These are phyloP conservation scores for Acronicta psi DNA, from an alignment of 2,888 invertebrate genomes.

Conservation along the genomic window DNA sequence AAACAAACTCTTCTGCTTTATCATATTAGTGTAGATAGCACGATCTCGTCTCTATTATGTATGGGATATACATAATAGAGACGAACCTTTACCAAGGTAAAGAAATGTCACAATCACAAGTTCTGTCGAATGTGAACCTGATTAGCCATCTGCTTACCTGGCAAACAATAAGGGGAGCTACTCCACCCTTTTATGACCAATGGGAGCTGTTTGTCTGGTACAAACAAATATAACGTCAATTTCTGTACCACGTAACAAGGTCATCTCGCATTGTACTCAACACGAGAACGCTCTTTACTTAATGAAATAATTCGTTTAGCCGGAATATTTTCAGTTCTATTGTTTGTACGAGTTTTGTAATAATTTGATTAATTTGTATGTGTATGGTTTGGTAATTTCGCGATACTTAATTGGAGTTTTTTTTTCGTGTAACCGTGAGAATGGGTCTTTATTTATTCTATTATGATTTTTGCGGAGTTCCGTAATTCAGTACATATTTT, in stretches of 20 bases:
- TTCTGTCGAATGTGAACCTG: background rate
- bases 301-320: conserved; percentile 64
- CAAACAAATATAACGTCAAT: conserved; percentile 42
- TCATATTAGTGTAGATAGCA: background rate
- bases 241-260: conserved; percentile 41
- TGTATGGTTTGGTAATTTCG: conserved; percentile 22
- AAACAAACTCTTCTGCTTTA: too few species aligned
- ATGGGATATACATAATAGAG: background rate
- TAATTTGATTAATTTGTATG: conserved; percentile 40
- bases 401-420: conserved; percentile 21
- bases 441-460: background rate
- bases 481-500: too few species aligned
- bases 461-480: background rate
- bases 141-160: conserved; percentile 4
- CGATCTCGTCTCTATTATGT: background rate
- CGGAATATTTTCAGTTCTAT: conserved; percentile 41
- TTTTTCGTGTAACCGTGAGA: conserved; percentile 11
- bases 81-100: background rate
- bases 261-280: conserved; percentile 51
- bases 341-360: conserved; percentile 38
- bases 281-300: conserved; percentile 65
- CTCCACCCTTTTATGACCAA: conserved; percentile 27
- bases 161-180: conserved; percentile 15
- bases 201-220: conserved; percentile 30
- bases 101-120: background rate